These are phyloP conservation scores for Bos javanicus DNA, from an alignment of 2,113 vertebrate genomes.

Conservation along the genomic window DNA sequence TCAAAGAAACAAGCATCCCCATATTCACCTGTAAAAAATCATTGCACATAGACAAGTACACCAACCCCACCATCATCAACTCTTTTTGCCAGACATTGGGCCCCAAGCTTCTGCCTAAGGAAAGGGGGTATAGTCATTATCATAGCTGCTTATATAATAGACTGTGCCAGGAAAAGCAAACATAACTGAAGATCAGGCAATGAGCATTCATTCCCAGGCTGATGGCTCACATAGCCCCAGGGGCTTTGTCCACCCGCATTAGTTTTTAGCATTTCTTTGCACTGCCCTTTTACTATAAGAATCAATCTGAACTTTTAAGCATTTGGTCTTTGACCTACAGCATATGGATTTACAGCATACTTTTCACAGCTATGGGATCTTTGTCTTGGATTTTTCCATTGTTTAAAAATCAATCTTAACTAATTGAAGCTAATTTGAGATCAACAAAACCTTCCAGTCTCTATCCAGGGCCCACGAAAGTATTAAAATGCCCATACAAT, in stretches of 20 bases:
- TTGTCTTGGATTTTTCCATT: constrained; percentile 31
- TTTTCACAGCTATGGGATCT: neutral
- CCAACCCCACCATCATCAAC: neutral
- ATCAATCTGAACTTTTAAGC: neutral
- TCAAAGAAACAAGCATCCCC: neutral
- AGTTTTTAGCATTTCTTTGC: neutral
- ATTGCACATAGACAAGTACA: neutral
- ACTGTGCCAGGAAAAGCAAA: neutral
- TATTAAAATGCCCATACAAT: neutral
- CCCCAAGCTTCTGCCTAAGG: neutral
- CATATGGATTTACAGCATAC: neutral
- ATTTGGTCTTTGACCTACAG: constrained; percentile 34
- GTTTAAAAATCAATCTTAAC: constrained; percentile 50
- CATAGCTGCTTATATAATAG: neutral
- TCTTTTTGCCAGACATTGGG: neutral
- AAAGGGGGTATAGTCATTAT: neutral
- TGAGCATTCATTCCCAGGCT: neutral
- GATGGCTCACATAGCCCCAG: neutral
- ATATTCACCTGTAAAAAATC: neutral
- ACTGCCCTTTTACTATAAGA: neutral
- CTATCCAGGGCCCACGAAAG: neutral
- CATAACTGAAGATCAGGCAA: neutral
- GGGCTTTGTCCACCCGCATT: neutral
- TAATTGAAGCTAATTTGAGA: constrained; percentile 45
- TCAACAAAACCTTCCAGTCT: neutral